A percentile compares a stretch with the other conserved stretches of the same genome.
Conservation (phyloP, 2,113 vertebrate genomes). For the Puffinus mauretanicus region DNA sequence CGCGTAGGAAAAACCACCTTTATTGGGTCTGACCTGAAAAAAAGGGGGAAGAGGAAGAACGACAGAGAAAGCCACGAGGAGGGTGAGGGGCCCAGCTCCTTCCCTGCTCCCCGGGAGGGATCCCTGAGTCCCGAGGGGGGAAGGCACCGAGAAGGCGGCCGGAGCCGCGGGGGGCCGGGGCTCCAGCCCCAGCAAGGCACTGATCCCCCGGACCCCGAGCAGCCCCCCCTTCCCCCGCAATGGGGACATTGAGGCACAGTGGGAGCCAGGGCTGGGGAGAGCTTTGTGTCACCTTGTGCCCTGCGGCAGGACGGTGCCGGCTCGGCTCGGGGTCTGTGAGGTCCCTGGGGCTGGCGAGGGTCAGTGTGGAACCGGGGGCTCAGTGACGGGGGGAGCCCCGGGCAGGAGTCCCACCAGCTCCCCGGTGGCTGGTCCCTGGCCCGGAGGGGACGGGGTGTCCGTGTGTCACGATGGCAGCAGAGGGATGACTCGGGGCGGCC, state of each 20-base stretch:
- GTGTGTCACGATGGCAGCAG: neutral
- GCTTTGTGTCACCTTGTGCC: neutral
- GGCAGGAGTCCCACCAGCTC: neutral
- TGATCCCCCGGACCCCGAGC: neutral
- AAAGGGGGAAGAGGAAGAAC: neutral
- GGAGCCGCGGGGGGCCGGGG: accelerated
- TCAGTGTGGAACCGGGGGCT: neutral
- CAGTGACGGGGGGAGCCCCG: neutral
- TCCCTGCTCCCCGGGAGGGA: neutral
- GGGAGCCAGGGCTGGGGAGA: neutral
- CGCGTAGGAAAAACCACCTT: constrained; percentile 6
- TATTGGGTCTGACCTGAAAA: constrained; percentile 51
- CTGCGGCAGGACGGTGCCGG: accelerated
- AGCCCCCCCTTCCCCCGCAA: neutral
- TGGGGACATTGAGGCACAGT: neutral
- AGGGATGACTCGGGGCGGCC: neutral
- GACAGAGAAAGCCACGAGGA: neutral
- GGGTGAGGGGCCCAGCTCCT: neutral
- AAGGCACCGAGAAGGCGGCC: neutral
- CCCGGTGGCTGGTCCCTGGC: neutral
- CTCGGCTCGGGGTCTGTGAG: neutral
- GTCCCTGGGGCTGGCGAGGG: neutral
- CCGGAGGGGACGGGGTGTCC: accelerated
- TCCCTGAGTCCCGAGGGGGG: neutral
- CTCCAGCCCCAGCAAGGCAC: constrained; percentile 30